A percentile compares a stretch with the other conserved stretches of the same genome.
Conservation (phyloP, 2,888 invertebrate genomes). For the Chrysomela aeneicollis region DNA sequence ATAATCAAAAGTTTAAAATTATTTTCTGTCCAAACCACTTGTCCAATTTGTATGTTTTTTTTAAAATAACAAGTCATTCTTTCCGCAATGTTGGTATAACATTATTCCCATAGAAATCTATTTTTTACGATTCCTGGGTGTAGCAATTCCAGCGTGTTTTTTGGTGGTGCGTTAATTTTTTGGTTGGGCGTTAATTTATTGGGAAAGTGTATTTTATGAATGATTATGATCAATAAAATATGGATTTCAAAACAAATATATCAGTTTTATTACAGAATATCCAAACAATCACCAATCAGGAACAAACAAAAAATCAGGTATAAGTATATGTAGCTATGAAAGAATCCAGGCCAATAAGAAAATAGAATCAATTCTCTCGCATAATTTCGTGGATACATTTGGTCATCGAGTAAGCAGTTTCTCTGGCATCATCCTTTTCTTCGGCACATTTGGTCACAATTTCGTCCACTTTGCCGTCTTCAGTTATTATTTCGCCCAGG, state of each 20-base stretch:
- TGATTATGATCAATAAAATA: too few relatives aligned
- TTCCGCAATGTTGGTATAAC: too few relatives aligned
- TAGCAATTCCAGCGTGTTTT: too few relatives aligned
- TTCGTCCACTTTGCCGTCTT: not conserved
- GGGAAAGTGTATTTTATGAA: too few relatives aligned
- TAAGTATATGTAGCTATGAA: not conserved
- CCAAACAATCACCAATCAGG: not conserved
- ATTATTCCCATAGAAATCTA: too few relatives aligned
- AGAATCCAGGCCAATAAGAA: not conserved
- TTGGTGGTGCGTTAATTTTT: too few relatives aligned
- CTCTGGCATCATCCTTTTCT: slow-evolving; percentile 6
- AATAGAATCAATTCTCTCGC: not conserved
- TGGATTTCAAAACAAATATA: too few relatives aligned
- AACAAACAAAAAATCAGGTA: not conserved
- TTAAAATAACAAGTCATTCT: too few relatives aligned
- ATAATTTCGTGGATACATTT: not conserved
- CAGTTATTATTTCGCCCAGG: not conserved
- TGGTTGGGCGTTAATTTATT: not conserved
- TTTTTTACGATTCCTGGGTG: too few relatives aligned
- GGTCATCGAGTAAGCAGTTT: not conserved
- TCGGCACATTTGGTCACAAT: slow-evolving; percentile 1
- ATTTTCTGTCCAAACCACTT: too few relatives aligned
- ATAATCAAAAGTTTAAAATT: too few relatives aligned
- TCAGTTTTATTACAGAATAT: not conserved
- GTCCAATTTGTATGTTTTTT: too few relatives aligned